A percentile compares a stretch with the other conserved stretches of the same genome.
These are phyloP conservation scores for Plebejus argus DNA, from an alignment of 2,888 invertebrate genomes.

Conservation along the genomic window DNA sequence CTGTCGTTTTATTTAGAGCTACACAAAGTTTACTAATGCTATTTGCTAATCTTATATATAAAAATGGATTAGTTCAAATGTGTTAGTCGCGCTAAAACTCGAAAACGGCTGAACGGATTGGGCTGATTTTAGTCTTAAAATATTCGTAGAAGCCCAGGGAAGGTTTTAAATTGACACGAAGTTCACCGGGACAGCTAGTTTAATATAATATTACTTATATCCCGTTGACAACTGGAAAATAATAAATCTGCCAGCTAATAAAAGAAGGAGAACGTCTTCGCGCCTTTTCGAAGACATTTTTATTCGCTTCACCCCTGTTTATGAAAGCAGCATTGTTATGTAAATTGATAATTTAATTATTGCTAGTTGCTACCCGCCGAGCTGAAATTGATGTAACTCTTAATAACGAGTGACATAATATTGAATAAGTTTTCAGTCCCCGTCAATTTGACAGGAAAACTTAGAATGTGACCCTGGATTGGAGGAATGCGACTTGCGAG, in stretches of 20 bases:
- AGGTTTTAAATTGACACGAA: too few species aligned
- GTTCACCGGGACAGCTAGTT: too few species aligned
- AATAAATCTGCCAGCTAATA: not conserved
- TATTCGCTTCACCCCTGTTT: not conserved
- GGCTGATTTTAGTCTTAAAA: too few species aligned
- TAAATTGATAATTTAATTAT: slow-evolving; percentile 25
- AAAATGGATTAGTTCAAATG: too few species aligned
- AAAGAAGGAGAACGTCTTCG: not conserved
- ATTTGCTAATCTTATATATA: too few species aligned
- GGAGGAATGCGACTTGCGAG: not conserved
- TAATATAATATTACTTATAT: not conserved
- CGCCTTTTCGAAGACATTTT: not conserved
- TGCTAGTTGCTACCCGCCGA: slow-evolving; percentile 15
- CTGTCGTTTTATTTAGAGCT: too few species aligned
- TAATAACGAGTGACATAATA: slow-evolving; percentile 27
- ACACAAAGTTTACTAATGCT: too few species aligned
- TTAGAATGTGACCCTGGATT: slow-evolving; percentile 5
- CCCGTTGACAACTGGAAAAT: not conserved
- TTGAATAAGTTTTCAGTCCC: slow-evolving; percentile 25
- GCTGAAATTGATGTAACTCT: slow-evolving; percentile 25
- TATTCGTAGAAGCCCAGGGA: too few species aligned
- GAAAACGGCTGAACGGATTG: too few species aligned
- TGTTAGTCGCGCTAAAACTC: too few species aligned
- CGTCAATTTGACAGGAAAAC: slow-evolving; percentile 29
- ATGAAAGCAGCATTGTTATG: slow-evolving; percentile 7